These are phyloP conservation scores for Diarsia dahlii DNA, from an alignment of 2,888 invertebrate species.

Conservation along the genomic window DNA sequence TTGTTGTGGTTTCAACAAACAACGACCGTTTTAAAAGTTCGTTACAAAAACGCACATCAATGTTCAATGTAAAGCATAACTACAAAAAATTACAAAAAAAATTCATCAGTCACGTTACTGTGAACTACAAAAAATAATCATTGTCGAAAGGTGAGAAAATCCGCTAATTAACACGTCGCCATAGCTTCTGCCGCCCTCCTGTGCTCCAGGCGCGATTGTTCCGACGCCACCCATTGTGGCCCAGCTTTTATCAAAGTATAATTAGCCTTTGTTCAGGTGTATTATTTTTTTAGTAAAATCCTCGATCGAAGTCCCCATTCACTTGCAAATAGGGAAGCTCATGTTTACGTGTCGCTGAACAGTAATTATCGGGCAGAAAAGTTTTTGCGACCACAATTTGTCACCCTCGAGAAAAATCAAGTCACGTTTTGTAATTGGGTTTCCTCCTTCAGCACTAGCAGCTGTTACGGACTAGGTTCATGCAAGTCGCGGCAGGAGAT, in stretches of 20 bases:
- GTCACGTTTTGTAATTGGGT: constrained; percentile 85
- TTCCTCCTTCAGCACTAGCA: constrained; percentile 59
- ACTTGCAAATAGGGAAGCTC: constrained; percentile 82
- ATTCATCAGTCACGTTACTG: constrained; percentile 66
- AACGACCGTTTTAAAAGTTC: constrained; percentile 50
- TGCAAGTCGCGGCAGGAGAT: constrained; percentile 74
- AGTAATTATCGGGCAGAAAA: constrained; percentile 80
- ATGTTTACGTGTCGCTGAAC: constrained; percentile 85
- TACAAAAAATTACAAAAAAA: constrained; percentile 69
- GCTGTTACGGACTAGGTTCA: constrained; percentile 56
- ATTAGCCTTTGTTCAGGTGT: constrained; percentile 87
- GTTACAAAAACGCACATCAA: constrained; percentile 48
- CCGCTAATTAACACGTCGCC: constrained; percentile 85
- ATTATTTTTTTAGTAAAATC: constrained; percentile 82
- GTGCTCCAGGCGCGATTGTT: constrained; percentile 72
- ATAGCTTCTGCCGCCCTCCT: constrained; percentile 71
- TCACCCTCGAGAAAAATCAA: constrained; percentile 76
- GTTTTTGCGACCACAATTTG: constrained; percentile 74
- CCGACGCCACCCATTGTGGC: constrained; percentile 78
- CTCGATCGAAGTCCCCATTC: constrained; percentile 76
- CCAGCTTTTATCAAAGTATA: constrained; percentile 82
- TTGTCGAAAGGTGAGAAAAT: constrained; percentile 89
- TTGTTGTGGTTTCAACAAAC: constrained; percentile 18
- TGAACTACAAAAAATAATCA: constrained; percentile 77
- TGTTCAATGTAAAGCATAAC: constrained; percentile 62